Percentiles rank a stretch among this genome's conserved stretches.
Conservation (phyloP, 2,888 invertebrate species). For the Portevinia maculata region DNA sequence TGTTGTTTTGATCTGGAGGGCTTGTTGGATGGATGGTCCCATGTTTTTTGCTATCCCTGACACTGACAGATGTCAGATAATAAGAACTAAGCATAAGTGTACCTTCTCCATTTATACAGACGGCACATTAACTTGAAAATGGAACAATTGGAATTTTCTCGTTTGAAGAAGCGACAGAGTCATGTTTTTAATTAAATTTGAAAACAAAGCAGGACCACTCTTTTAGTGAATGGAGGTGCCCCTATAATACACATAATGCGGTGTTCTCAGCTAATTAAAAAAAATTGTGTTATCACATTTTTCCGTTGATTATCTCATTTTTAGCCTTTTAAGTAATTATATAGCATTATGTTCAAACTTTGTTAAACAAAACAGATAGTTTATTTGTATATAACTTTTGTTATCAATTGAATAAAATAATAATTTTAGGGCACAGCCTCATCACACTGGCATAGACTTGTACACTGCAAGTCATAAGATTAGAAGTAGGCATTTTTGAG, state of each 20-base stretch:
- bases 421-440: no score
- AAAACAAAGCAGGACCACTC: constrained; percentile 16
- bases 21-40: background rate
- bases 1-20: background rate
- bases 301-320: no score
- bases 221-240: background rate
- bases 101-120: constrained; percentile 55
- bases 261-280: background rate
- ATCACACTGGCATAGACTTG: no score
- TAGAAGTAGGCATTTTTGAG: no score
- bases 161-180: constrained; percentile 47
- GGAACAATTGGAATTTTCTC: constrained; percentile 56
- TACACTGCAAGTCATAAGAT: no score
- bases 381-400: background rate
- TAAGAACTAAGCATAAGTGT: constrained; percentile 57
- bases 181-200: constrained; percentile 59
- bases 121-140: constrained; percentile 54
- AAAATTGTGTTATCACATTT: background rate
- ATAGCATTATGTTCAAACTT: no score
- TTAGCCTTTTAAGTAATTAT: no score
- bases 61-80: constrained; percentile 63
- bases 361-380: background rate
- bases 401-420: background rate
- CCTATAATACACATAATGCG: background rate
- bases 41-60: constrained; percentile 30